Conservation (phyloP, 2,888 invertebrate genomes). For the Rhogogaster chlorosoma region DNA sequence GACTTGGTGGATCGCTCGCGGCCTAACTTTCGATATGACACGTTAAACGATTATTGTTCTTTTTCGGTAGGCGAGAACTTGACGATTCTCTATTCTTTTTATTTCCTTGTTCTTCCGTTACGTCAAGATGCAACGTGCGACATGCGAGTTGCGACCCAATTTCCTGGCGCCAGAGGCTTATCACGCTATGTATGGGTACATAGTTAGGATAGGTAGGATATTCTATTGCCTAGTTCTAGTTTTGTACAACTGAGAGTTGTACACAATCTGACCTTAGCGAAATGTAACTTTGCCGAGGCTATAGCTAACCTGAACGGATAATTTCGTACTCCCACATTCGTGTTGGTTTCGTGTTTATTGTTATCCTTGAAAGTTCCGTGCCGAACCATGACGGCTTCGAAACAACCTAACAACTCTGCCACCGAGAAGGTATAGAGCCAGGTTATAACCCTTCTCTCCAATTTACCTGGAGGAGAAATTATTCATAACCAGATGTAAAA, state of each 20-base stretch:
- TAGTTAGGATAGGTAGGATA: neutral
- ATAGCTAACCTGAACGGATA: conserved; percentile 18
- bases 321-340: neutral
- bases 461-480: neutral
- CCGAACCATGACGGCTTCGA: conserved; percentile 9
- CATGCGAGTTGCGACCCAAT: conserved; percentile 34
- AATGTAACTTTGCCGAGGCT: conserved; percentile 27
- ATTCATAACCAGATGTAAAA: neutral
- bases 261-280: conserved; percentile 25
- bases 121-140: neutral
- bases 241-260: neutral
- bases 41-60: neutral
- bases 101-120: neutral
- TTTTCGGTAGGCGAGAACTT: neutral
- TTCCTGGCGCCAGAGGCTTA: conserved; percentile 15
- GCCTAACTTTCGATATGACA: conserved; percentile 14
- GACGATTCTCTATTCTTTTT: neutral
- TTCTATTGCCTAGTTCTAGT: conserved; percentile 7
- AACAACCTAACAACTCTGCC: conserved; percentile 1
- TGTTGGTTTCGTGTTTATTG: conserved; percentile 36
- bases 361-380: conserved; percentile 29
- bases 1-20: neutral
- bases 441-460: neutral
- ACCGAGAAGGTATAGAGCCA: neutral
- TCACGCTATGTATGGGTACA: neutral